Conservation (phyloP, 2,888 invertebrate genomes). For the Lottia scabra region DNA sequence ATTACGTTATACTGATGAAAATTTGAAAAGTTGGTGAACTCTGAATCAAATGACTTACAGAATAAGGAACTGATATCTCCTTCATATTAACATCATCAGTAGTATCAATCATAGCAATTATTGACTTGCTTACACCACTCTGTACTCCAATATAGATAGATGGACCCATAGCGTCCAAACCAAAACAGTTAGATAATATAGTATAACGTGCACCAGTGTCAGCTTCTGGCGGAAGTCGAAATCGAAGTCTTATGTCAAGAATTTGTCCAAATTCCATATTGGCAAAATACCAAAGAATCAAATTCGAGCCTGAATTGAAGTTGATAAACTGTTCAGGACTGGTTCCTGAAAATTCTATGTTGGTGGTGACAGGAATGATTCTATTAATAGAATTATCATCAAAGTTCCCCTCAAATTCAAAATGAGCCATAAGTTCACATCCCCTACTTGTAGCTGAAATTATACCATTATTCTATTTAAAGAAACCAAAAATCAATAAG, state of each 20-base stretch:
- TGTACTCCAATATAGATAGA: not conserved
- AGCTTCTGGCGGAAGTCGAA: not conserved
- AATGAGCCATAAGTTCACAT: too few species aligned
- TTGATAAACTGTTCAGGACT: not conserved
- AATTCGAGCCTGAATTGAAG: not conserved
- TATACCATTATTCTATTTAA: too few species aligned
- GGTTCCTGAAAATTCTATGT: not conserved
- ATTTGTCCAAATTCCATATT: not conserved
- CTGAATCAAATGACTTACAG: not conserved
- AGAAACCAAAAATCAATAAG: too few species aligned
- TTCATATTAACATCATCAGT: not conserved
- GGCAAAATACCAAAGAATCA: not conserved
- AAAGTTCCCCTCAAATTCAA: too few species aligned
- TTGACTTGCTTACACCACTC: not conserved
- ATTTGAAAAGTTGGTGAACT: too few species aligned
- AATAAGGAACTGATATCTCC: not conserved
- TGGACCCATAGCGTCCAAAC: not conserved
- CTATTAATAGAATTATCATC: too few species aligned
- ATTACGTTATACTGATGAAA: too few species aligned
- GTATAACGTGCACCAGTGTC: not conserved
- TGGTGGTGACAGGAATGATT: not conserved
- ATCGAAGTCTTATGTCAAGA: not conserved
- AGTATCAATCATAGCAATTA: not conserved
- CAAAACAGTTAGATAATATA: not conserved
- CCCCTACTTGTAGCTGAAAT: too few species aligned